A percentile compares a stretch with the other conserved stretches of the same genome.
phyloP scores from a whole-genome alignment of 2,797 vertebrate genomes.

The Acanthis flammea region DNA sequence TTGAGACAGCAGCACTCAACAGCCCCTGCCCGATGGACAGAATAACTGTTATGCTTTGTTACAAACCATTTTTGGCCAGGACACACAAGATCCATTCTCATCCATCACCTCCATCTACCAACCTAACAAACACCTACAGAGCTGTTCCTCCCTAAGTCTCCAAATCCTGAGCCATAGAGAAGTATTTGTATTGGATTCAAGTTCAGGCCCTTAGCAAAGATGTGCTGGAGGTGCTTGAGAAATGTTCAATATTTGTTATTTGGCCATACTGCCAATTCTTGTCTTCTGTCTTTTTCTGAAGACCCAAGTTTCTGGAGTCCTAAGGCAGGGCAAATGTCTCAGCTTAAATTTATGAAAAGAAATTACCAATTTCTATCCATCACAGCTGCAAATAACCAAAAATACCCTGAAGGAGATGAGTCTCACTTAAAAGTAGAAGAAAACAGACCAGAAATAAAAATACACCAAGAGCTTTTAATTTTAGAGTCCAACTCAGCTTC shows the following conservation, averaged over 20 bases:
- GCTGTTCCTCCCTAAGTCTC: background rate
- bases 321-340: background rate
- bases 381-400: constrained; percentile 28
- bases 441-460: constrained; percentile 38
- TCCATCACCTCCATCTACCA: background rate
- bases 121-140: background rate
- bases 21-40: background rate
- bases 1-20: background rate
- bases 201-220: background rate
- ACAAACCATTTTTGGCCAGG: background rate
- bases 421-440: constrained; percentile 5
- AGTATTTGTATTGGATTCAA: background rate
- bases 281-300: background rate
- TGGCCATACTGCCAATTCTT: background rate
- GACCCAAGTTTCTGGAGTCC: background rate
- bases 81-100: background rate
- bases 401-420: background rate
- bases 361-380: background rate
- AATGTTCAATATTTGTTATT: background rate
- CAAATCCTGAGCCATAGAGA: background rate
- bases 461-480: constrained; percentile 23
- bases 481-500: background rate
- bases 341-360: background rate
- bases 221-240: background rate
- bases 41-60: background rate